Base-by-base conservation (phyloP, 2,888 invertebrate genomes). In the Dolichomitus sp. region DNA sequence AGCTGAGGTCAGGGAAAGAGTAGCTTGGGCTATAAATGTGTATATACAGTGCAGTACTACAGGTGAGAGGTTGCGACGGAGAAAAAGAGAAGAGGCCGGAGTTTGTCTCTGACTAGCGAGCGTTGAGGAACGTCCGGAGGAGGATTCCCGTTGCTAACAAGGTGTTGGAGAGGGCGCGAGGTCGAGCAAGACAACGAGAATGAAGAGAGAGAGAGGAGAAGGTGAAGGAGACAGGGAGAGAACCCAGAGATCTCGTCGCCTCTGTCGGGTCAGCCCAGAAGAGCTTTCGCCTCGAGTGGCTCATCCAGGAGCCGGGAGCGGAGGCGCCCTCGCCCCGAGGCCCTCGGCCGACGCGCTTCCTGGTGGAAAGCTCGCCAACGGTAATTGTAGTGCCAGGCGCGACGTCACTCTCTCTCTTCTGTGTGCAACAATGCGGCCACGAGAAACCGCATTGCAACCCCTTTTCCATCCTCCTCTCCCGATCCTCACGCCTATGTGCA, bases 301-400 rank as follows among this genome's bases (percentile, higher is more conserved):
- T 83, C 83, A 73, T 73, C 76, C 83, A 72, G 61, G 42, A 75
- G 40, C 52, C 50, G 61, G 54, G 74, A 52, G 42, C 11, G 52
- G n/a, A 63, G 30, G 48, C 45, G 59, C 50, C 42, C 17, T 57
- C 61, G 84, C 81, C 81, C 88, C 87, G 88, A 90, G 91, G 86
- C 83, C 87, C 89, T 88, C 89, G 87, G 87, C 88, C 85, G 85
- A 88, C 85, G 87, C 87, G 57, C 61, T 80, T 80, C 68, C 80
- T 61, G 48, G 80, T 87, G 87, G 88, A 88, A 90, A 88, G 33
- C 48, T 59, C 88, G 88, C 83, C 86, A 84, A 52, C 81, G 87
- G 88, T 92, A 93, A 92, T 92, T 93, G 93, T 91, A 93, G 93
- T 92, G 90, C 86, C 87, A 81, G 81, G 78, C 86, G 74, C 77